A percentile compares a stretch with the other conserved stretches of the same genome.
Evolutionary conservation across 1,140 invertebrate species (phyloP).

Genomic region (Camponotus pennsylvanicus): DNA sequence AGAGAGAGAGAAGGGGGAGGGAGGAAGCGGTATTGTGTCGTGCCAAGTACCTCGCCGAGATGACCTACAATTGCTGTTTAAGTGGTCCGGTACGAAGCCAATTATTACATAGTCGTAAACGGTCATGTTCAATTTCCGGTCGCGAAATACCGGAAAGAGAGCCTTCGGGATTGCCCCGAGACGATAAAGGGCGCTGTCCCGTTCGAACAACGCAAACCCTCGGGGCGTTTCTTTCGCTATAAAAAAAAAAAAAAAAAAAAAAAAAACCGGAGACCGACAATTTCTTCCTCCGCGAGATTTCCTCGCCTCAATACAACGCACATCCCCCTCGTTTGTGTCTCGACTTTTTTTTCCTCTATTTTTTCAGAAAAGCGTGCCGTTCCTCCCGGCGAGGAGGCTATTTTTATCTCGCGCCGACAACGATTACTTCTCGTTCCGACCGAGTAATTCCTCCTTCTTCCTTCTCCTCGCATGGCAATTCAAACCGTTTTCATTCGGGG

Average conservation of each 20-base stretch:
- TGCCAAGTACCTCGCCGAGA: conserved; percentile 47
- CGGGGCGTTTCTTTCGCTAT: neutral
- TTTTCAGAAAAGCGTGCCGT: too few relatives aligned
- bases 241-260: too few relatives aligned
- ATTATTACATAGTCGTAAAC: conserved; percentile 55
- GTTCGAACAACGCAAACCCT: neutral
- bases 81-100: conserved; percentile 48
- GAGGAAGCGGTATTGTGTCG: conserved; percentile 34
- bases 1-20: neutral
- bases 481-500: conserved; percentile 27
- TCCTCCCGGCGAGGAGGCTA: neutral
- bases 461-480: conserved; percentile 1
- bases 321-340: too few relatives aligned
- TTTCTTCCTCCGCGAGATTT: neutral
- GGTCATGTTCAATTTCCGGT: conserved; percentile 58
- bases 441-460: conserved; percentile 38
- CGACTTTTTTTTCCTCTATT: too few relatives aligned
- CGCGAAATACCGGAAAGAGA: conserved; percentile 16
- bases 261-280: neutral
- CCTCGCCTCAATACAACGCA: too few relatives aligned
- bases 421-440: conserved; percentile 28
- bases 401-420: too few relatives aligned
- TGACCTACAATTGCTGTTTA: conserved; percentile 62
- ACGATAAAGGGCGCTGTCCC: conserved; percentile 8
- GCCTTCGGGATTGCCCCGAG: neutral